A percentile compares a stretch with the other conserved stretches of the same genome.
Evolutionary conservation across 2,797 vertebrate genomes (phyloP).

Genomic region (Rousettus madagascariensis): DNA sequence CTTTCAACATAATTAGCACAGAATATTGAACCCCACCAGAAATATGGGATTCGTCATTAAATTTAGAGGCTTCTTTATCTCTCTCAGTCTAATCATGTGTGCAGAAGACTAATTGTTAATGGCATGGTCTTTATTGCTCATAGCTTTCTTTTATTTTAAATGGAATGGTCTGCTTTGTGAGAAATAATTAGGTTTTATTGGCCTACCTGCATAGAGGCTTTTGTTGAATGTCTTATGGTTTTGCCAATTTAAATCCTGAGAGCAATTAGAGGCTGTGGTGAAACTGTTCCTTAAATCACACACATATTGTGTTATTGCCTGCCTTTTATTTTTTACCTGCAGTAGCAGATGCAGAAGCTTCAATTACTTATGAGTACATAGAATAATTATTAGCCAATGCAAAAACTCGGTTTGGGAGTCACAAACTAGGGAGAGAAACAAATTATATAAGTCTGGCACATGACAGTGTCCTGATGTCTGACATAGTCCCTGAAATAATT

Average conservation of each 20-base stretch:
- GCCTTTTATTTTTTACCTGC: slow-evolving; percentile 70
- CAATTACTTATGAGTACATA: slow-evolving; percentile 62
- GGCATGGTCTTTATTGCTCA: slow-evolving; percentile 91
- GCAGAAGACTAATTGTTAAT: slow-evolving; percentile 94
- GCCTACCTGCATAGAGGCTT: slow-evolving; percentile 88
- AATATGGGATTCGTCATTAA: slow-evolving; percentile 89
- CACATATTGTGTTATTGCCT: slow-evolving; percentile 75
- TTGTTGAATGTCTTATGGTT: slow-evolving; percentile 89
- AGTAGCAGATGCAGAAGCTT: slow-evolving; percentile 51
- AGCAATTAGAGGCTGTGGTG: slow-evolving; percentile 87
- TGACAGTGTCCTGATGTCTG: not conserved
- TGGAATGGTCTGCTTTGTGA: slow-evolving; percentile 91
- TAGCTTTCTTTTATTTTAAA: slow-evolving; percentile 91
- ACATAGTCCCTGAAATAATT: not conserved
- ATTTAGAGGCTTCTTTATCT: slow-evolving; percentile 92
- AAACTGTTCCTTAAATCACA: slow-evolving; percentile 81
- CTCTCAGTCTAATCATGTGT: slow-evolving; percentile 91
- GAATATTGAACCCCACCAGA: slow-evolving; percentile 88
- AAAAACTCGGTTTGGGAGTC: slow-evolving; percentile 23
- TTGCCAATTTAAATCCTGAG: slow-evolving; percentile 87
- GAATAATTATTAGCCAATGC: slow-evolving; percentile 58
- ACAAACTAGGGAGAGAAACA: not conserved
- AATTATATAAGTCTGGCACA: not conserved
- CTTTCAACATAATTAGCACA: slow-evolving; percentile 87
- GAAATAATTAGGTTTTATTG: slow-evolving; percentile 97